Evolutionary conservation across 2,888 invertebrate genomes (phyloP).

Genomic region (Keiferia lycopersicella): DNA sequence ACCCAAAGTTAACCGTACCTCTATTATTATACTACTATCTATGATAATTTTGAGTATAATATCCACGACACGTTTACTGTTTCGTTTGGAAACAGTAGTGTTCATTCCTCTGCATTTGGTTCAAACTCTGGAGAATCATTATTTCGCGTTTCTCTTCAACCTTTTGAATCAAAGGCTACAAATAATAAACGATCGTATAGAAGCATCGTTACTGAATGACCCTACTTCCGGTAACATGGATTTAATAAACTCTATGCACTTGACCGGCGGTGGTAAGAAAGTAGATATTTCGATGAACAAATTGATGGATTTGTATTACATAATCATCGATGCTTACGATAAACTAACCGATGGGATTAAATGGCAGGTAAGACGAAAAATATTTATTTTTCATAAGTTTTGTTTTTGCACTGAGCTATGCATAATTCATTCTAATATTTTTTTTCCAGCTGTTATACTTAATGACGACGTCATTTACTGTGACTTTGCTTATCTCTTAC

Average conservation of each 20-base stretch:
- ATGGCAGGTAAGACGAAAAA: conserved; percentile 35
- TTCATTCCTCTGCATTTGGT: conserved; percentile 10
- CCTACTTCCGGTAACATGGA: neutral
- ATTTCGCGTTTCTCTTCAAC: conserved; percentile 14
- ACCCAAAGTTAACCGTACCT: conserved; percentile 12
- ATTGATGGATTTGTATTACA: conserved; percentile 31
- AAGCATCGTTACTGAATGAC: conserved; percentile 5
- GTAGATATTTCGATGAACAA: neutral
- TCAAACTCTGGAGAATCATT: conserved; percentile 21
- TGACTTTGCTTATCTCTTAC: conserved; percentile 1
- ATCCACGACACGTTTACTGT: neutral
- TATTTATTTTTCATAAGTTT: neutral
- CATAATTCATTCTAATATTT: too few relatives aligned
- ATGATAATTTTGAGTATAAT: conserved; percentile 18
- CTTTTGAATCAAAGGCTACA: conserved; percentile 14
- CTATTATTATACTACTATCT: neutral
- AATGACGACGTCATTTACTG: neutral
- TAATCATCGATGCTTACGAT: conserved; percentile 34
- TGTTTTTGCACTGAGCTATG: too few relatives aligned
- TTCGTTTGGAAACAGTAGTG: neutral
- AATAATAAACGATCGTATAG: conserved; percentile 12
- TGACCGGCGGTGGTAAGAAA: neutral
- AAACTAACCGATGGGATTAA: conserved; percentile 34
- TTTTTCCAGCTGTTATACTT: neutral
- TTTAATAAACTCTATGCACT: neutral